phyloP scores from a whole-genome alignment of 37 sponge, comb jelly and placozoan species.

The Tethya wilhelma region DNA sequence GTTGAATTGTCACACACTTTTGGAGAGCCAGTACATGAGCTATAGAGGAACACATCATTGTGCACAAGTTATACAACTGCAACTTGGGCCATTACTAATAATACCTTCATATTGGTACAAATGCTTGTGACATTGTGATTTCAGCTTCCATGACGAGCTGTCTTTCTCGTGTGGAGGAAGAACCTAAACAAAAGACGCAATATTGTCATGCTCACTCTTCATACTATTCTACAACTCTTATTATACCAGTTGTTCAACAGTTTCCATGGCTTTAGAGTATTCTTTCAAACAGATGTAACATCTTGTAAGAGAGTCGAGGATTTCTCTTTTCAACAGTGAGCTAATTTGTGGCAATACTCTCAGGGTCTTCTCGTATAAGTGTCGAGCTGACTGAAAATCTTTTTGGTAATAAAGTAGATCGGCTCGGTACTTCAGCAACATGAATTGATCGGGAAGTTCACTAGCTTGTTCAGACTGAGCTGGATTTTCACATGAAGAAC shows the following conservation, averaged over 20 bases:
- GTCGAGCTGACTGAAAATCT: background rate
- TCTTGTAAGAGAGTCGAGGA: slow-evolving; percentile 42
- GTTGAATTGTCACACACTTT: slow-evolving; percentile 12
- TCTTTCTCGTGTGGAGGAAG: slow-evolving; percentile 37
- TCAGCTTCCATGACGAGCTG: slow-evolving; percentile 45
- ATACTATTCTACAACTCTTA: background rate
- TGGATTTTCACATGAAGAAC: background rate
- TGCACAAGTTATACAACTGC: no score
- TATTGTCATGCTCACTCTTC: background rate
- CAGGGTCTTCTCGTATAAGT: background rate
- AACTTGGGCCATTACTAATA: background rate
- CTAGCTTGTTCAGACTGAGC: no score
- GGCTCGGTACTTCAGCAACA: slow-evolving; percentile 50
- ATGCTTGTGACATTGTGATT: slow-evolving; percentile 25
- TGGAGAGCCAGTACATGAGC: slow-evolving; percentile 33
- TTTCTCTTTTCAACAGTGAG: slow-evolving; percentile 31
- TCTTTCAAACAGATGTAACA: slow-evolving; percentile 21
- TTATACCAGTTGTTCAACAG: slow-evolving; percentile 40
- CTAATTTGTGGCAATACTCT: slow-evolving; percentile 14
- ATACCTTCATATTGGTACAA: slow-evolving; percentile 31
- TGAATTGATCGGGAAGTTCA: slow-evolving; percentile 3
- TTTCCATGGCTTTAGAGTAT: background rate
- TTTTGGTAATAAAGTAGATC: slow-evolving; percentile 34
- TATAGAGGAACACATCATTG: background rate
- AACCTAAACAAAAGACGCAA: slow-evolving; percentile 6